Percentiles rank a stretch among this genome's conserved stretches.
phyloP scores from a whole-genome alignment of 2,888 invertebrate genomes.

The Dioctria rufipes region DNA sequence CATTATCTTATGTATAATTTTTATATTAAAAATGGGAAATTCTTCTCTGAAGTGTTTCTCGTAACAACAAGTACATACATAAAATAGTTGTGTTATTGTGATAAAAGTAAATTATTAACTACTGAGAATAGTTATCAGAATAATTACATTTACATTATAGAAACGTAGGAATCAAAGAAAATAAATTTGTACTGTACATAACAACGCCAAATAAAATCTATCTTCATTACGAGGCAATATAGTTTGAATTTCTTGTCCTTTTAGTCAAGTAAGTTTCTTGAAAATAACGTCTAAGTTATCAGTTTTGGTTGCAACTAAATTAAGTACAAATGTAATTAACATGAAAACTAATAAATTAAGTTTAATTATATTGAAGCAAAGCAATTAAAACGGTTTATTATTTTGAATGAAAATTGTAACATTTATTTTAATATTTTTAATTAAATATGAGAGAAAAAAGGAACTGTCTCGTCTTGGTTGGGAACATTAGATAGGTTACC shows the following conservation, averaged over 20 bases:
- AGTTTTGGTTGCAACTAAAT: no score
- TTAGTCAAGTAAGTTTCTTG: no score
- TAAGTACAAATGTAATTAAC: no score
- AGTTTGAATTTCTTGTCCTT: constrained; percentile 21
- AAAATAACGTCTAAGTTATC: no score
- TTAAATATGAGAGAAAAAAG: no score
- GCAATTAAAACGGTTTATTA: no score
- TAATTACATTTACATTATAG: constrained; percentile 28
- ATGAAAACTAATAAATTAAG: no score
- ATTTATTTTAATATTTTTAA: no score
- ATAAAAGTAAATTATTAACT: constrained; percentile 53
- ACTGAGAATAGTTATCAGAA: constrained; percentile 44
- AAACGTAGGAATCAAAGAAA: constrained; percentile 32
- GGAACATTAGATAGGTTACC: no score
- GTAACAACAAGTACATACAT: constrained; percentile 42
- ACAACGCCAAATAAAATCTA: constrained; percentile 51
- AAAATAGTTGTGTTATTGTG: constrained; percentile 53
- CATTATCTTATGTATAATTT: constrained; percentile 48
- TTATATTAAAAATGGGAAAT: constrained; percentile 39
- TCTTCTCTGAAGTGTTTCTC: constrained; percentile 7
- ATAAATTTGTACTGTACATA: constrained; percentile 49
- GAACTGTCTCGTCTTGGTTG: no score
- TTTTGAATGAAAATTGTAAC: no score
- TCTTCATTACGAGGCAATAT: constrained; percentile 45
- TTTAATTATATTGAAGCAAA: no score